Conservation (phyloP, 2,797 vertebrate genomes). For the Peromyscus aztecus region DNA sequence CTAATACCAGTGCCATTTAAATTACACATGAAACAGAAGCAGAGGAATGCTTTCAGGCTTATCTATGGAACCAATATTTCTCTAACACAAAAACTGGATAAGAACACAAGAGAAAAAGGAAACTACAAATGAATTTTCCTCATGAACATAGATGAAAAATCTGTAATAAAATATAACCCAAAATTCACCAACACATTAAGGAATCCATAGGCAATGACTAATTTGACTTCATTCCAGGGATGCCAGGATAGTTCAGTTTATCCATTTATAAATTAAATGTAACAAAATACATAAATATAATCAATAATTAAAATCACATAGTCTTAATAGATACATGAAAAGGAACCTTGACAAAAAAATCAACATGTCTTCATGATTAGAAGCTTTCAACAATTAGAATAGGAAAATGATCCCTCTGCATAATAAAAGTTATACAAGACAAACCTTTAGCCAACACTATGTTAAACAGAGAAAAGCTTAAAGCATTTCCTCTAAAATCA, state of each 20-base stretch:
- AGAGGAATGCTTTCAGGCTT: background rate
- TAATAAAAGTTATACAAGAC: background rate
- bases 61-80: background rate
- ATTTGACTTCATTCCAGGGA: background rate
- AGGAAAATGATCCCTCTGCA: background rate
- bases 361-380: background rate
- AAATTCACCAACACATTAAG: background rate
- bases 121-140: background rate
- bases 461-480: background rate
- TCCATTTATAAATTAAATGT: background rate
- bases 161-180: background rate
- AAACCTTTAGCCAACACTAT: background rate
- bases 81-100: background rate
- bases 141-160: background rate
- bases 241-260: background rate
- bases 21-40: rapidly evolving
- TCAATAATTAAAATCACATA: background rate
- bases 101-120: background rate
- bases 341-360: background rate
- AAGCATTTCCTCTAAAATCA: background rate
- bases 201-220: background rate
- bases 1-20: background rate
- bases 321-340: background rate
- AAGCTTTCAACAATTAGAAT: background rate
- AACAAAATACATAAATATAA: background rate